Percentiles rank a stretch among this genome's conserved stretches.
These are phyloP conservation scores for Epinephelus awoara DNA, from an alignment of 2,797 vertebrate genomes.

Conservation along the genomic window DNA sequence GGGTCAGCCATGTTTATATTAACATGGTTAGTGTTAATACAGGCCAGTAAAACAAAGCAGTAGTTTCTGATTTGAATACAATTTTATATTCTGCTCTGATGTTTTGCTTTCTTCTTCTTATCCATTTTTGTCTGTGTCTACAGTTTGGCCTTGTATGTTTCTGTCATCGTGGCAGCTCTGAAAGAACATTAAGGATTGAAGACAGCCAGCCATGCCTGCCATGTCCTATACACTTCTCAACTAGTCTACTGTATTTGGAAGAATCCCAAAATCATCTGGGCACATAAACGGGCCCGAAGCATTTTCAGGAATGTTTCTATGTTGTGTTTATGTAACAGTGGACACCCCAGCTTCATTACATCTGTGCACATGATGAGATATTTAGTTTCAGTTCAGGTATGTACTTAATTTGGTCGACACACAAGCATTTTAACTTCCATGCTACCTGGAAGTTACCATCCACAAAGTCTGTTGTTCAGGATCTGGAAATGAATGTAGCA, in stretches of 20 bases:
- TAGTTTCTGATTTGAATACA: background rate
- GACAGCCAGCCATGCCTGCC: constrained; percentile 41
- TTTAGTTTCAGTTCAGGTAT: background rate
- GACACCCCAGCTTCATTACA: background rate
- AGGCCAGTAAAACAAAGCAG: background rate
- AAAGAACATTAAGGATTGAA: constrained; percentile 22
- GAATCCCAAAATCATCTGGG: constrained; percentile 29
- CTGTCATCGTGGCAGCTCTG: constrained; percentile 20
- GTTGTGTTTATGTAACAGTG: constrained; percentile 16
- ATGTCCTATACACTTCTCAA: constrained; percentile 36
- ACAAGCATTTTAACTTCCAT: constrained; percentile 1
- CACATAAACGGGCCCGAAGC: constrained; percentile 1
- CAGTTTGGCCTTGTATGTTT: background rate
- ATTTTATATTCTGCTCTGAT: background rate
- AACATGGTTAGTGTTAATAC: background rate
- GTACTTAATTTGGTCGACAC: background rate
- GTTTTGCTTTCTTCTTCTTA: background rate
- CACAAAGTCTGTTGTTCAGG: background rate
- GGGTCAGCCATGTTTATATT: background rate
- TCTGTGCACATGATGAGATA: constrained; percentile 4
- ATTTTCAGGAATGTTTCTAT: constrained; percentile 12
- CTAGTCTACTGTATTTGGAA: constrained; percentile 23
- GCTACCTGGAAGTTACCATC: background rate
- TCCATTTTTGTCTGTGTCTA: background rate
- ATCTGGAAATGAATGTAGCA: background rate